A percentile compares a stretch with the other conserved stretches of the same genome.
phyloP scores from a whole-genome alignment of 2,113 vertebrate genomes.

The Pungitius pungitius region DNA sequence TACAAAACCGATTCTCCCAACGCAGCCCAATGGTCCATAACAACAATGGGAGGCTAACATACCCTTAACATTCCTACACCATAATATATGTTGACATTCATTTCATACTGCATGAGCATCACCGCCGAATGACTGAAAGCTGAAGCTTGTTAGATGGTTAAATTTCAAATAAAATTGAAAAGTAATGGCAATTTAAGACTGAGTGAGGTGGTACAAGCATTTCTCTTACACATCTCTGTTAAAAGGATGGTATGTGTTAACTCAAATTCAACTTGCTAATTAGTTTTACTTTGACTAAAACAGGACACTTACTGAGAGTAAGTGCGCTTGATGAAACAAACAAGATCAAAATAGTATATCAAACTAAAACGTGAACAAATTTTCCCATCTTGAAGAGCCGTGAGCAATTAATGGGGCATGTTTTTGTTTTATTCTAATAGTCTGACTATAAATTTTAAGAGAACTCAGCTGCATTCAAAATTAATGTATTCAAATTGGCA shows the following conservation, averaged over 20 bases:
- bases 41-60: background rate
- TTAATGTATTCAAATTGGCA: constrained; percentile 27
- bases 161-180: constrained; percentile 1
- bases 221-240: constrained; percentile 41
- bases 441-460: constrained; percentile 21
- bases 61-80: background rate
- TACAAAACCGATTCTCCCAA: background rate
- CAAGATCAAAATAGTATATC: constrained; percentile 29
- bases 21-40: background rate
- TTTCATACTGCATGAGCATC: background rate
- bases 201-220: constrained; percentile 15
- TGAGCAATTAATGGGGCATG: constrained; percentile 42
- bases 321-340: constrained; percentile 41
- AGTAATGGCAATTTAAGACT: constrained; percentile 26
- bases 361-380: constrained; percentile 39
- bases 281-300: constrained; percentile 39
- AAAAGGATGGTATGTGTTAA: constrained; percentile 21
- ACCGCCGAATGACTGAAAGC: background rate
- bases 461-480: constrained; percentile 28
- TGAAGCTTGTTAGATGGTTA: constrained; percentile 5
- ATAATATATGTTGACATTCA: background rate
- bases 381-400: constrained; percentile 37
- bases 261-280: constrained; percentile 49
- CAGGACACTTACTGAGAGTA: constrained; percentile 9
- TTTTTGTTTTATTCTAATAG: constrained; percentile 46